Base-by-base conservation (phyloP, 2,797 vertebrate species). In the Sciaenops ocellatus region DNA sequence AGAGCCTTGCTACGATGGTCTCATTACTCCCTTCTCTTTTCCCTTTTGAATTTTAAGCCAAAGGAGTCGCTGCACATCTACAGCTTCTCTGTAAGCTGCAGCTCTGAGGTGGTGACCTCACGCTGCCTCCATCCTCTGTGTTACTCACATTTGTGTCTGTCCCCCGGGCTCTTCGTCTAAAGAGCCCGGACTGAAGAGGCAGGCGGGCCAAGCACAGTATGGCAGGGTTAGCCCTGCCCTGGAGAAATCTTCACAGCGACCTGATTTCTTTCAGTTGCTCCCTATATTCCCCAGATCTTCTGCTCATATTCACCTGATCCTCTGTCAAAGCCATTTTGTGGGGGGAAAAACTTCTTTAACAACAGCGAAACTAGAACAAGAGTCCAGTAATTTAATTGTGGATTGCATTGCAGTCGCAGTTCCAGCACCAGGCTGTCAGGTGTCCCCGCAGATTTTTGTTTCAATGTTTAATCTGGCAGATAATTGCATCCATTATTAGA, bases 211-310 rank as follows among this genome's bases (percentile, higher is more conserved):
- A 85, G 78, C 76, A 6, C 88, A 76, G 82, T 73, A 80, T 64
- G 85, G 83, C 64, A 71, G 67, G 90, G 92, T 93, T 82, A 89
- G 88, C 90, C 84, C 61, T 83, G 83, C 91, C 91, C 92, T 65
- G 84, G 85, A 93, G 93, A 88, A 87, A 86, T 87, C 81, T 78
- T 79, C 84, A 56, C 66, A 13, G 65, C 63, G 90, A 92, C 93
- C 94, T 94, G 83, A 85, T 94, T 94, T 91, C 78, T 79, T 66
- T 68, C 51, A 57, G 44, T 67, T 59, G 67, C 86, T 69, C 67
- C 67, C 46, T 80, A 59, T 79, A 87, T 90, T 90, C 86, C 82
- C 76, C 52, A 77, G 73, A 85, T 70, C 68, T 34, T 44, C 50
- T 1, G 28, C 83, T 80, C 80, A 63, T 63, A 74, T 79, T 88